phyloP scores from a whole-genome alignment of 2,888 invertebrate genomes.

The Lithodes maja region DNA sequence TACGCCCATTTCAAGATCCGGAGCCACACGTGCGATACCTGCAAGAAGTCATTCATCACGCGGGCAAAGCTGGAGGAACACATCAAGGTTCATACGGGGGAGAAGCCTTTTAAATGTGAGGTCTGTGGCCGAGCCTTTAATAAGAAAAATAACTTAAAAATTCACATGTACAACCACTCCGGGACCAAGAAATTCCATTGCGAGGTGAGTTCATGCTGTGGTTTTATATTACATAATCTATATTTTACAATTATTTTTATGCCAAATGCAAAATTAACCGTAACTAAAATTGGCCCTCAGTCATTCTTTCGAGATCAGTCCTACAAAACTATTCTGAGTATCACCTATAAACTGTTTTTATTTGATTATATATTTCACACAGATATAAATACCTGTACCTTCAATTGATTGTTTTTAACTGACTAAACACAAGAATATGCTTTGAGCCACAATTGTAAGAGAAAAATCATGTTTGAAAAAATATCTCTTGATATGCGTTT shows the following conservation, averaged over 20 bases:
- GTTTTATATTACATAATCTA: no score
- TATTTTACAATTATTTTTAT: no score
- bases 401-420: background rate
- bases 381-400: background rate
- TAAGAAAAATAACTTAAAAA: constrained; percentile 49
- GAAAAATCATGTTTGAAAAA: background rate
- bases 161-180: constrained; percentile 57
- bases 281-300: no score
- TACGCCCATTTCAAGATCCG: constrained; percentile 54
- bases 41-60: constrained; percentile 52
- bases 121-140: constrained; percentile 55
- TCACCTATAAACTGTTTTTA: no score
- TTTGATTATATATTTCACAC: background rate
- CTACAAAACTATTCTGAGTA: no score
- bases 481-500: background rate
- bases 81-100: constrained; percentile 54
- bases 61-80: constrained; percentile 51
- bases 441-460: no score
- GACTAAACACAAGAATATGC: background rate
- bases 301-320: no score
- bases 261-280: no score
- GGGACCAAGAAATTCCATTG: constrained; percentile 49
- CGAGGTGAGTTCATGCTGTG: constrained; percentile 35
- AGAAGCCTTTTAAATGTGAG: constrained; percentile 50
- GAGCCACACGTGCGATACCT: constrained; percentile 37